Evolutionary conservation across 2,797 vertebrate genomes (phyloP).

Genomic region (Chelonia mydas): DNA sequence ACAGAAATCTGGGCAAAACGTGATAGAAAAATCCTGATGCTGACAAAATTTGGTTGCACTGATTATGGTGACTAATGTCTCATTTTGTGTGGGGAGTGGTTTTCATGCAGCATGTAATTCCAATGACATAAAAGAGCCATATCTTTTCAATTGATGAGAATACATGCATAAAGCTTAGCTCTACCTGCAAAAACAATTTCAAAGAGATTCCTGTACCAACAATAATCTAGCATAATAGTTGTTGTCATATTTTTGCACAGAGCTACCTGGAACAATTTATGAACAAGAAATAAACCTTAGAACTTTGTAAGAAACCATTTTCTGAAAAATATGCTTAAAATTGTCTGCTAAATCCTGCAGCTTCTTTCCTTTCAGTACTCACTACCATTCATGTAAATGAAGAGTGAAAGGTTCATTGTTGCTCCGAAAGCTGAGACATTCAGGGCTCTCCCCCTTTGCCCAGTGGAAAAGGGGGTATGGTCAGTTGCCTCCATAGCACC

Average conservation of each 20-base stretch:
- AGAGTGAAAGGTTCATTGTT: neutral
- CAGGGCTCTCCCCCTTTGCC: neutral
- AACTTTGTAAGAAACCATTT: neutral
- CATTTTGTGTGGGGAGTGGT: neutral
- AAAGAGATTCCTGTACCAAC: neutral
- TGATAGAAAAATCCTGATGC: neutral
- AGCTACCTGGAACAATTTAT: neutral
- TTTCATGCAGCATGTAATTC: neutral
- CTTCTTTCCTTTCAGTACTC: neutral
- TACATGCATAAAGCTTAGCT: neutral
- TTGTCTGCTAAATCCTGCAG: neutral
- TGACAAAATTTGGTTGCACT: neutral
- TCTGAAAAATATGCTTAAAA: neutral
- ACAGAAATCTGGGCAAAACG: neutral
- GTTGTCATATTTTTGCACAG: neutral
- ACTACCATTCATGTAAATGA: neutral
- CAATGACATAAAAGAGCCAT: neutral
- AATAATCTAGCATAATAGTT: neutral
- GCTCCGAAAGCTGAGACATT: neutral
- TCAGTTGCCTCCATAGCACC: neutral
- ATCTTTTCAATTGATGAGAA: neutral
- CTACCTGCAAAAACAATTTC: neutral
- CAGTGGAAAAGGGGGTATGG: neutral
- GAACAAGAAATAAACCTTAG: neutral
- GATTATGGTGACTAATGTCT: neutral